phyloP scores from a whole-genome alignment of 2,888 invertebrate genomes.

The Tipula vernalis region DNA sequence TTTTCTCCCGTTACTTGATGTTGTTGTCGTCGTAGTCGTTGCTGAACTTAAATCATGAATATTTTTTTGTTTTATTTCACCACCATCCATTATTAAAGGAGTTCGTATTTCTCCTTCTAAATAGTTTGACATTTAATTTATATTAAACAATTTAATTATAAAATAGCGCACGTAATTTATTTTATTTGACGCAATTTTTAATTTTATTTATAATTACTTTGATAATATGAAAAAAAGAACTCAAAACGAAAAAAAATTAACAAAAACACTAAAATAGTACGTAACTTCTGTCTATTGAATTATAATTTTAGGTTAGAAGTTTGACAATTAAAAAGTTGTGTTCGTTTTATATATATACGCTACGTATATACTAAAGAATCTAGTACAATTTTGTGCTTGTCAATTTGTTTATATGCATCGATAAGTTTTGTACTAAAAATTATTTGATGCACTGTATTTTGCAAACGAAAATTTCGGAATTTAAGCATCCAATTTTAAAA shows the following conservation, averaged over 20 bases:
- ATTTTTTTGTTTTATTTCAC: conserved; percentile 20
- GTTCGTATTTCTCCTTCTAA: conserved; percentile 11
- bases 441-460: background rate
- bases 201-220: background rate
- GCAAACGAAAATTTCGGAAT: background rate
- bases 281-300: background rate
- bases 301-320: background rate
- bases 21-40: background rate
- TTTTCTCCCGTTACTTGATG: conserved; percentile 8
- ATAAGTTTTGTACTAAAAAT: background rate
- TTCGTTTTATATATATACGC: background rate
- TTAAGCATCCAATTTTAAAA: background rate
- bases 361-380: background rate
- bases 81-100: conserved; percentile 15
- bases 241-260: background rate
- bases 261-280: background rate
- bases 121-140: conserved; percentile 14
- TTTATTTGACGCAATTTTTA: background rate
- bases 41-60: conserved; percentile 20
- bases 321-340: conserved; percentile 4
- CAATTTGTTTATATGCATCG: background rate
- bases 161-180: background rate
- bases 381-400: background rate
- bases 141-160: background rate
- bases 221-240: background rate